Evolutionary conservation across 2,888 invertebrate species (phyloP).

Genomic region (Nemotelus pantherinus): DNA sequence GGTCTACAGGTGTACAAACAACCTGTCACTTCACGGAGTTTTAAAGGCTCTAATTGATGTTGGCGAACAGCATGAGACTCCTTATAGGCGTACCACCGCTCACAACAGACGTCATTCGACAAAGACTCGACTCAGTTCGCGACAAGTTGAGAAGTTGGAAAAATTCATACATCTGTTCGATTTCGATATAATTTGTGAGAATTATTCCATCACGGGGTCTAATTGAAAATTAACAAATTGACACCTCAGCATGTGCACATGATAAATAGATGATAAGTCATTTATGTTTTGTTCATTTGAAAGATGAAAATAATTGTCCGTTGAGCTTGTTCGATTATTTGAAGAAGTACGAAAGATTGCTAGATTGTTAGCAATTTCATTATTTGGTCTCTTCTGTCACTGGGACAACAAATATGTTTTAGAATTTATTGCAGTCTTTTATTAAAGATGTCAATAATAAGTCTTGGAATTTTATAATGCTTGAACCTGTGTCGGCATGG

Average conservation of each 20-base stretch:
- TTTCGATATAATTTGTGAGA: slow-evolving; percentile 23
- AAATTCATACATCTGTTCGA: slow-evolving; percentile 33
- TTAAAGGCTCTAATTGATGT: slow-evolving; percentile 31
- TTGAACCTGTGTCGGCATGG: too few species aligned
- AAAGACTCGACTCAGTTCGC: background rate
- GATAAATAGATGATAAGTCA: background rate
- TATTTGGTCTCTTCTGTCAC: too few species aligned
- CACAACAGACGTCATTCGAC: background rate
- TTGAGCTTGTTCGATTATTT: background rate
- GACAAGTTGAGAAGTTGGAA: background rate
- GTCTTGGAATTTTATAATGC: too few species aligned
- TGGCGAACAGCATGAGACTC: slow-evolving; percentile 32
- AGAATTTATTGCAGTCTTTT: too few species aligned
- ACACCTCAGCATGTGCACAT: slow-evolving; percentile 26
- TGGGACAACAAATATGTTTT: too few species aligned
- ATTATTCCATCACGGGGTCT: slow-evolving; percentile 6
- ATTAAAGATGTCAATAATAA: too few species aligned
- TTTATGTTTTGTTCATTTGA: background rate
- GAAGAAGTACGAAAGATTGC: too few species aligned
- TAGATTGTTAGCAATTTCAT: too few species aligned
- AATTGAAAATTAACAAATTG: slow-evolving; percentile 42
- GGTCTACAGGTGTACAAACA: slow-evolving; percentile 42
- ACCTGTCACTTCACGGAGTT: slow-evolving; percentile 39
- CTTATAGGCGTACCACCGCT: background rate
- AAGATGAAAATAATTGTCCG: background rate